Evolutionary conservation across 2,888 invertebrate species (phyloP), one percentile per base, ranked within the genome.

Genomic region (Cheiracanthium punctorium): DNA sequence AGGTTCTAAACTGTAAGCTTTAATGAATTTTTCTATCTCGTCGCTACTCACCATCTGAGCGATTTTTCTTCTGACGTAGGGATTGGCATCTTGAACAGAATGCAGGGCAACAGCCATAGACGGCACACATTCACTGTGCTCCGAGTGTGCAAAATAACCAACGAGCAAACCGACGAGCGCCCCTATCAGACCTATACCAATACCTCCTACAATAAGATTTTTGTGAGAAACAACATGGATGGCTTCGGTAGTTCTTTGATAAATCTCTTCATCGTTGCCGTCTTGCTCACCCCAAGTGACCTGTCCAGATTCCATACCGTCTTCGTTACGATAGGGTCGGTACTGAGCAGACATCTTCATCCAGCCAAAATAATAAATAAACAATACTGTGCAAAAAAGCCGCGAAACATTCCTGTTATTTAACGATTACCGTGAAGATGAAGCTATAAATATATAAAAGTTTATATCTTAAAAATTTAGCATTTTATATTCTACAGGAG

Each of bases 211-310:
- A 24, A 88, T 65, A 17, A 88, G 48, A 71, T 82, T 88, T 37
- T 81, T 71, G 28, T 82, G 76, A 7, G 81, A 81, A 71, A 76
- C 75, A 7, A 58, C 69, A 0, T 80, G 65, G 37, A 81, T 75
- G 32, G 84, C 88, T 85, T 89, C 89, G 0, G 89, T 89, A 29
- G 90, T 90, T 79, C 89, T 88, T 69, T 90, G 89, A 73, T 90
- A 90, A 29, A 90, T 90, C 76, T 90, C 90, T 17, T 89, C 79
- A 52, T 88, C 80, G 10, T 88, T 88, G 10, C 81, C 86, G 48
- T 89, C 89, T 70, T 89, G 80, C 69, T 90, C 89, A 20, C 88
- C 81, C 89, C 89, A 90, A n/a, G 87, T 81, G n/a, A 87, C 73
- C 52, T 88, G 87, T 33, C 89, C 88, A 64, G 82, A 80, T 85